Evolutionary conservation across 2,113 vertebrate species (phyloP).

Genomic region (Gila orcuttii): DNA sequence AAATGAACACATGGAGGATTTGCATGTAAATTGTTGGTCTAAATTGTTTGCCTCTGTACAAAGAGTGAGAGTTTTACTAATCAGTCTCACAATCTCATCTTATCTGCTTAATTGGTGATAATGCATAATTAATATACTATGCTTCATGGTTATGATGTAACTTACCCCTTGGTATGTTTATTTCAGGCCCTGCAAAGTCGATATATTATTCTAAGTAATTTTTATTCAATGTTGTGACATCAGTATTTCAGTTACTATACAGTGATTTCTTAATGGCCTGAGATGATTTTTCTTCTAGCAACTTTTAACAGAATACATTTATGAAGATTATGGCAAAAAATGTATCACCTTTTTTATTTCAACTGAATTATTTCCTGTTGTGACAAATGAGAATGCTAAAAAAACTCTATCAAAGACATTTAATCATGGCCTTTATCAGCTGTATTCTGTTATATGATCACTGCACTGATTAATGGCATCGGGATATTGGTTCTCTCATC

Average conservation of each 20-base stretch:
- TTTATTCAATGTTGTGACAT: neutral
- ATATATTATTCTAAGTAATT: neutral
- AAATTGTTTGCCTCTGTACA: neutral
- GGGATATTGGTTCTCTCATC: slow-evolving; percentile 75
- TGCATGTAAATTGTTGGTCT: too few relatives aligned
- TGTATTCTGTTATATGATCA: slow-evolving; percentile 67
- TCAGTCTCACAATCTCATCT: neutral
- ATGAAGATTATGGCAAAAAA: slow-evolving; percentile 59
- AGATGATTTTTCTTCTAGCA: neutral
- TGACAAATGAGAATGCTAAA: slow-evolving; percentile 73
- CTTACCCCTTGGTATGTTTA: neutral
- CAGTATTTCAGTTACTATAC: neutral
- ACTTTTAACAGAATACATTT: slow-evolving; percentile 43
- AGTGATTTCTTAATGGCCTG: neutral
- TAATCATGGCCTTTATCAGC: slow-evolving; percentile 79
- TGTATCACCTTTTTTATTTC: neutral
- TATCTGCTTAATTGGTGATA: neutral
- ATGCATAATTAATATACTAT: neutral
- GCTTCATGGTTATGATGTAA: neutral
- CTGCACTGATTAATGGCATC: slow-evolving; percentile 75
- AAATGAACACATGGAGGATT: neutral
- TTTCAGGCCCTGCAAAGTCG: neutral
- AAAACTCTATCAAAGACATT: slow-evolving; percentile 75
- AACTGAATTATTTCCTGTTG: neutral
- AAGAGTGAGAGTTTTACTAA: neutral